phyloP scores from a whole-genome alignment of 2,888 invertebrate genomes.

The Eupithecia pulchellata region DNA sequence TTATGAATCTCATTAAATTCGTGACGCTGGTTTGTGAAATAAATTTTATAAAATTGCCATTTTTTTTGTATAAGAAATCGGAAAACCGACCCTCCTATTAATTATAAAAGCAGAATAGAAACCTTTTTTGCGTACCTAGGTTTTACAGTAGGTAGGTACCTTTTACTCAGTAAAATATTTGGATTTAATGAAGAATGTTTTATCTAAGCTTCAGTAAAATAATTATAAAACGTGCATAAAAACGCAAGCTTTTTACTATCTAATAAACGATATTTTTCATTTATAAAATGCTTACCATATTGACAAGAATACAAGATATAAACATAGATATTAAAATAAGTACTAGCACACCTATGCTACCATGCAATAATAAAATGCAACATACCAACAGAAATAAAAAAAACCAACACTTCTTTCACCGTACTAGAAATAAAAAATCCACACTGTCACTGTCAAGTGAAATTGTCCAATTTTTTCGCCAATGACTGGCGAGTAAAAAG shows the following conservation, averaged over 20 bases:
- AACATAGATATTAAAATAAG: background rate
- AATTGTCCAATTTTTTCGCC: constrained; percentile 58
- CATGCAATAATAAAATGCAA: constrained; percentile 37
- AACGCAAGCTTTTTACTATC: background rate
- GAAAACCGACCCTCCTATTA: background rate
- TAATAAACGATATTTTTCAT: background rate
- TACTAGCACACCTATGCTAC: constrained; percentile 25
- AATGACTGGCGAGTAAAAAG: constrained; percentile 58
- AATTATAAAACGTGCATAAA: too few relatives aligned
- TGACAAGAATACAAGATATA: too few relatives aligned
- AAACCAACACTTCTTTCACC: constrained; percentile 48
- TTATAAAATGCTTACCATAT: background rate
- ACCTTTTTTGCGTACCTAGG: background rate
- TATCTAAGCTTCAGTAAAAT: too few relatives aligned
- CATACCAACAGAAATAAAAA: constrained; percentile 45
- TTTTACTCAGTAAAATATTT: too few relatives aligned
- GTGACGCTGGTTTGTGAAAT: background rate
- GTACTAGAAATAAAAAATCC: constrained; percentile 43
- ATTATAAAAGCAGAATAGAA: background rate
- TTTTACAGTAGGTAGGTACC: too few relatives aligned
- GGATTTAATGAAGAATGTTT: too few relatives aligned
- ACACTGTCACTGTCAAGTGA: constrained; percentile 63
- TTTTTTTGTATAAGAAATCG: background rate
- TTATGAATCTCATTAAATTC: too few relatives aligned
- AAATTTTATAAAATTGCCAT: background rate